Evolutionary conservation across 2,797 vertebrate genomes (phyloP).

Genomic region (Semotilus atromaculatus): DNA sequence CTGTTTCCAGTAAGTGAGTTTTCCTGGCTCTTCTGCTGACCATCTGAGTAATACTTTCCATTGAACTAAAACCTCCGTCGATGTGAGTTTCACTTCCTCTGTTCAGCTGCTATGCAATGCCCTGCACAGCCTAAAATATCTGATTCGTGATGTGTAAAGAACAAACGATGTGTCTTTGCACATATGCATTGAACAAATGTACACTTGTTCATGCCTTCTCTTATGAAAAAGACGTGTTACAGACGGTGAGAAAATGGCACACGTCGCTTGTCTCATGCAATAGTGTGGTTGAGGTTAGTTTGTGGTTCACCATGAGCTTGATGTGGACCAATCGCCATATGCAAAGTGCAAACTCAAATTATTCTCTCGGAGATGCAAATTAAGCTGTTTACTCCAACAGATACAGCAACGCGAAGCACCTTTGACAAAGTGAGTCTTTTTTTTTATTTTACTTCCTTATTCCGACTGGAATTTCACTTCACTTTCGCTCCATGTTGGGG

Average conservation of each 20-base stretch:
- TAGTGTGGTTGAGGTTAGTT: not conserved
- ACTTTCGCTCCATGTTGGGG: not conserved
- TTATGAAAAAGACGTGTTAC: not conserved
- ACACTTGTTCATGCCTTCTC: not conserved
- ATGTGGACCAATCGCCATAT: not conserved
- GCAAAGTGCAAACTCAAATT: not conserved
- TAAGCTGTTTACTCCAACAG: not conserved
- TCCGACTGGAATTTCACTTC: not conserved
- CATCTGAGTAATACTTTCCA: not conserved
- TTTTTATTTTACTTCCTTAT: not conserved
- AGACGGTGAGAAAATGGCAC: not conserved
- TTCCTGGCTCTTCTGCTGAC: not conserved
- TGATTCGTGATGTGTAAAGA: too few relatives aligned
- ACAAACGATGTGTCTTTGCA: not conserved
- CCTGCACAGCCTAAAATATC: not conserved
- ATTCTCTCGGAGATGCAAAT: not conserved
- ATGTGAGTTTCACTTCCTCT: conserved; percentile 14
- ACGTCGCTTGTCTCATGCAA: not conserved
- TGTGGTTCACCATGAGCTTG: not conserved
- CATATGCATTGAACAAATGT: not conserved
- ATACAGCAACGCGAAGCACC: not conserved
- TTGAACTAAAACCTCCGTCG: not conserved
- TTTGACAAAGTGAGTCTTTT: not conserved
- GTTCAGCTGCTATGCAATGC: not conserved
- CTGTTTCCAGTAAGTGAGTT: not conserved